Base-by-base conservation (phyloP, 2,888 invertebrate genomes). In the Heterodera filipjevi region DNA sequence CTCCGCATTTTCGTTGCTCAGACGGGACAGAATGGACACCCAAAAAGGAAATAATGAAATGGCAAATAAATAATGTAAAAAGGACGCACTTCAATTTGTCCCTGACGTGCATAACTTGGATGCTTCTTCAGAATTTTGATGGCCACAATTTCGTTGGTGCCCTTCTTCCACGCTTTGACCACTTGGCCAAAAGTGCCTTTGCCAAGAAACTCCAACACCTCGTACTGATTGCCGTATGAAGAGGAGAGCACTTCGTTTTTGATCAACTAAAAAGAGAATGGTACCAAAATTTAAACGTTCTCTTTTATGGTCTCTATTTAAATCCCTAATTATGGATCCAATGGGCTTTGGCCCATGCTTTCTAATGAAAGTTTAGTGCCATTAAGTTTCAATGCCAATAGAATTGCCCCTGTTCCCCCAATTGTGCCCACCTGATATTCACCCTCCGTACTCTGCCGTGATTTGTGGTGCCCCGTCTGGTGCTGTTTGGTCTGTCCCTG, bases 111-210 rank as follows among this genome's bases (percentile, higher is more conserved):
- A 92, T 99, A 99, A 87, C 97, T 98, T 85, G 99, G 99, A 92
- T 99, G 99, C 92, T 99, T 99, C 92, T 99, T 99, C 81, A 99
- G 92, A 90, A 99, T 99, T 92, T 99, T 99, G 91, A 99, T 99
- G 90, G 99, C 99, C 89, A 99, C 98, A 90, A 99, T 98, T 91
- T 99, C 98, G 90, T 96, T 99, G 89, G 99, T 99, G 90, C 98
- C 98, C 90, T 98, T 97, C 92, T 99, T 99, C 98, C 99, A 99
- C 91, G 99, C 99, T 92, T 99, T 99, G 90, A 99, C 99, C 90
- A 99, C 99, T 91, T 93, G 93, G 84, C 98, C 98, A 92, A 99
- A 99, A 86, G 99, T 99, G 89, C 99, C 99, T 87, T 99, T 94
- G 86, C 99, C 99, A 90, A 99, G 93, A 92, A 99, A 99, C 92